Conservation (phyloP, 2,797 vertebrate species). For the Chloroceryle inda region DNA sequence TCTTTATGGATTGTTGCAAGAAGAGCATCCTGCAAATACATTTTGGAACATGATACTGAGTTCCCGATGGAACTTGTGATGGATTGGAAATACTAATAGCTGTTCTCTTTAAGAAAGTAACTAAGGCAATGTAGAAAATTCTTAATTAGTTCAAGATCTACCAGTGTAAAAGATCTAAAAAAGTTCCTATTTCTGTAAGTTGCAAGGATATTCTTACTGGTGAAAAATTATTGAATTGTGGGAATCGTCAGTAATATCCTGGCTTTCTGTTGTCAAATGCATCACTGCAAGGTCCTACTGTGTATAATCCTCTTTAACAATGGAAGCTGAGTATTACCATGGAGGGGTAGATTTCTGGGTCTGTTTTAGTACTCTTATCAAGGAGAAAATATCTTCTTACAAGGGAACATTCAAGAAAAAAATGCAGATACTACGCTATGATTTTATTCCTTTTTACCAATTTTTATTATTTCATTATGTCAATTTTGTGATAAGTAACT, state of each 20-base stretch:
- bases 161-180: neutral
- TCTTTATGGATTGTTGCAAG: neutral
- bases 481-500: neutral
- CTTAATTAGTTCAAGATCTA: neutral
- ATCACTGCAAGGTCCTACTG: fast-evolving
- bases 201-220: neutral
- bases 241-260: neutral
- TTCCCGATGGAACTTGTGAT: neutral
- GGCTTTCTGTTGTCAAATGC: neutral
- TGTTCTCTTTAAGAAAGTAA: neutral
- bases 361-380: neutral
- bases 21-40: neutral
- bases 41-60: neutral
- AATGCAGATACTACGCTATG: neutral
- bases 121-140: neutral
- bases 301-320: neutral
- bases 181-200: neutral
- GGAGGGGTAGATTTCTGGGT: neutral
- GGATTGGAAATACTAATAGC: neutral
- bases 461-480: neutral
- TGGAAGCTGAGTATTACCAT: neutral
- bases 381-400: neutral
- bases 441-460: neutral
- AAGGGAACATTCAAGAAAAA: neutral
- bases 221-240: neutral